Base-by-base conservation (phyloP, 2,113 vertebrate species). In the Neolamprologus modestus region DNA sequence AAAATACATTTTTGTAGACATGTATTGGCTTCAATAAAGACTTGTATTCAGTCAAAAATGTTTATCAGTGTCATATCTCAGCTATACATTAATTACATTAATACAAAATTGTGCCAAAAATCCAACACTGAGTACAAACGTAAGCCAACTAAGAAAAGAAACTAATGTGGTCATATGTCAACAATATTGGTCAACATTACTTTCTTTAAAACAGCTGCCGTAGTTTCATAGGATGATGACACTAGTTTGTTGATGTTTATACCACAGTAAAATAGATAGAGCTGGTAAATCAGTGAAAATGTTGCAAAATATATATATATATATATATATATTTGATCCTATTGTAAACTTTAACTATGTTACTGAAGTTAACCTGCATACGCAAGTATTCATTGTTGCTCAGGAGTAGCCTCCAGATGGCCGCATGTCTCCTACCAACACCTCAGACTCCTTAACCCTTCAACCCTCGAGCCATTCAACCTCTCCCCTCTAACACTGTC, bases 401-500 rank as follows among this genome's bases (percentile, higher is more conserved):
- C 24, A 78, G 28, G 59, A 78, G 17, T 81, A 84, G 81, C 83
- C 91, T 89, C 84, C 86, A 86, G 19, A 86, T 91, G 88, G 92
- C 88, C 85, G 78, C 47, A 28, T 28, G 59, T 37, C 59, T 81
- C 37, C 79, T n/a, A 33, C 21, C 45, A 13, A 45, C 86, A 84
- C 86, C 54, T 87, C 66, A 55, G 37, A 82, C 50, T 80, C 61
- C 33, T 80, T 52, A 21, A 71, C 76, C 86, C 83, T 80, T 86
- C 33, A n/a, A 79, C 73, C 87, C 82, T 83, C 12, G 3, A 81
- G 86, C 63, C 57, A 84, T 83, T 76, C 87, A 84, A 84, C 71
- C 84, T 68, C 88, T 86, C 68, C 80, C 59, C 81, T 86, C 81
- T 54, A 81, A 84, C 89, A 78, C 82, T 71, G 80, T 86, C 91